phyloP scores from a whole-genome alignment of 2,797 vertebrate genomes.

The Psittacula echo region DNA sequence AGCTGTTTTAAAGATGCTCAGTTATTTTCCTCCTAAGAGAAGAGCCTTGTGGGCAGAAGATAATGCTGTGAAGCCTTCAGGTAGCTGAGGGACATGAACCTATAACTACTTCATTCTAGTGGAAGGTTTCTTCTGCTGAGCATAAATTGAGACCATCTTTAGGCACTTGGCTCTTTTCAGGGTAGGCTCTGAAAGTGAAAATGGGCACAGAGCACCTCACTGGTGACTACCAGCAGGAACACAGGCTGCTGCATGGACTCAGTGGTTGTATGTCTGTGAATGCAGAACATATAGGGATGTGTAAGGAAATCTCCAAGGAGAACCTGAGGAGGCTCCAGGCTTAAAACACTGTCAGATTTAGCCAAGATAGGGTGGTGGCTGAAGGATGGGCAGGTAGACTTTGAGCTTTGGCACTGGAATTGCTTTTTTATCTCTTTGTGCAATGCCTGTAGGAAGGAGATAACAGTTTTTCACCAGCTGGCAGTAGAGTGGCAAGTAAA shows the following conservation, averaged over 20 bases:
- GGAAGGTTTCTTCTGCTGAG: background rate
- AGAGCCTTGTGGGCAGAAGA: background rate
- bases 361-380: background rate
- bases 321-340: background rate
- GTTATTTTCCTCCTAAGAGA: background rate
- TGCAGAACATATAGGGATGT: background rate
- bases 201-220: background rate
- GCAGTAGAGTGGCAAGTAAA: background rate
- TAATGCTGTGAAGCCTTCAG: background rate
- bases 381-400: background rate
- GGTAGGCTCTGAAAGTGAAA: background rate
- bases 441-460: background rate
- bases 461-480: constrained; percentile 17
- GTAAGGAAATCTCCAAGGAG: background rate
- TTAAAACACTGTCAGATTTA: background rate
- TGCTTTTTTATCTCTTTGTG: background rate
- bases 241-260: background rate
- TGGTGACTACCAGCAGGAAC: background rate
- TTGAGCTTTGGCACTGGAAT: constrained; percentile 17
- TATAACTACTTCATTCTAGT: background rate
- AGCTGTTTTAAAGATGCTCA: background rate
- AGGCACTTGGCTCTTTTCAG: background rate
- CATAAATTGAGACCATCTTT: background rate
- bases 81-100: background rate
- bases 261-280: background rate